Percentiles rank a stretch among this genome's conserved stretches.
Conservation (phyloP, 2,113 vertebrate species). For the Aspidoscelis tigris region DNA sequence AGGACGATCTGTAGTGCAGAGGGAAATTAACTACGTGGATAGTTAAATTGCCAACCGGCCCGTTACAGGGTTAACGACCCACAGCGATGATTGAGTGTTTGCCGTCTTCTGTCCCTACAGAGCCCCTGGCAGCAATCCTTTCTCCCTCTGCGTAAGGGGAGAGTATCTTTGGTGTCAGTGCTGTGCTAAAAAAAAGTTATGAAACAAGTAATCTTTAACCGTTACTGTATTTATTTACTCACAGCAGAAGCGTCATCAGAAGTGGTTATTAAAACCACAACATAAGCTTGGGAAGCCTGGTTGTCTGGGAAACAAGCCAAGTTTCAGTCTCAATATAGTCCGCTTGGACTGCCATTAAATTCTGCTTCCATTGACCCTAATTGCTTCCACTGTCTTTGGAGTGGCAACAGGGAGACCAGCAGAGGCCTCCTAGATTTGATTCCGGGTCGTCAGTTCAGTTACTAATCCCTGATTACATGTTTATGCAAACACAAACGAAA, state of each 20-base stretch:
- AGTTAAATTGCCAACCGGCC: not conserved
- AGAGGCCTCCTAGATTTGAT: not conserved
- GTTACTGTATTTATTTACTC: too few species aligned
- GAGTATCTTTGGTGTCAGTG: not conserved
- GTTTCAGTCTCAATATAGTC: not conserved
- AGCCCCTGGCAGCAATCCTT: not conserved
- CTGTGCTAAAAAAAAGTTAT: too few species aligned
- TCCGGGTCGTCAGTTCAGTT: not conserved
- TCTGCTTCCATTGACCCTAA: not conserved
- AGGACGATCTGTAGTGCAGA: not conserved
- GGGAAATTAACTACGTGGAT: conserved; percentile 1
- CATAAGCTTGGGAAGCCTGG: too few species aligned
- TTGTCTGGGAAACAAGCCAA: not conserved
- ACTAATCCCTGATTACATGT: not conserved
- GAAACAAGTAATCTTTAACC: too few species aligned
- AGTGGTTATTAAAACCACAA: too few species aligned
- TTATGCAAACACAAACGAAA: not conserved
- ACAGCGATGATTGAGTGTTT: not conserved
- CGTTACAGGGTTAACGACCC: not conserved
- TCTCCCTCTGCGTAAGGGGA: not conserved
- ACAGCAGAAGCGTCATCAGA: too few species aligned
- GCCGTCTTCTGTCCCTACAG: not conserved
- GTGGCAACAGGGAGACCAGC: too few species aligned
- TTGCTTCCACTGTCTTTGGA: not conserved
- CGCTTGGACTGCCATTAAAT: not conserved